Evolutionary conservation across 2,113 vertebrate genomes (phyloP).

Genomic region (Takifugu bimaculatus): DNA sequence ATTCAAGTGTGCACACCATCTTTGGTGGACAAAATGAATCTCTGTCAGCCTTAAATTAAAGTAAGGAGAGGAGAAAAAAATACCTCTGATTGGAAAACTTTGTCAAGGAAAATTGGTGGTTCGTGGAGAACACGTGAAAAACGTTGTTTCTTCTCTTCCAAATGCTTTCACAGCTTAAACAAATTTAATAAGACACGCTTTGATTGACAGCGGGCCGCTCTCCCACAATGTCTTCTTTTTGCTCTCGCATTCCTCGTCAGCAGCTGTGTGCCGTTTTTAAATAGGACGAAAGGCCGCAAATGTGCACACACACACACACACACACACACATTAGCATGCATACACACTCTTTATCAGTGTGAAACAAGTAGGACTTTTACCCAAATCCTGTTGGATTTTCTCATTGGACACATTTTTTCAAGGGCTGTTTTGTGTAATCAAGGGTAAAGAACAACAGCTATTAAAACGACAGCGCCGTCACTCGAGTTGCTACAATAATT

Average conservation of each 20-base stretch:
- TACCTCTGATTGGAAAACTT: slow-evolving; percentile 43
- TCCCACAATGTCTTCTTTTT: slow-evolving; percentile 74
- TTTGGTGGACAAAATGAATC: slow-evolving; percentile 10
- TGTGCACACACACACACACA: slow-evolving; percentile 26
- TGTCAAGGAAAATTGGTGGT: slow-evolving; percentile 36
- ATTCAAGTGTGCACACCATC: too few species aligned
- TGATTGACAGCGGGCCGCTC: slow-evolving; percentile 69
- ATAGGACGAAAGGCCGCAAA: slow-evolving; percentile 56
- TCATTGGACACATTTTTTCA: too few species aligned
- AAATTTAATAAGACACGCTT: slow-evolving; percentile 67
- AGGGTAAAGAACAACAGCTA: too few species aligned
- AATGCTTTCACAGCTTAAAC: slow-evolving; percentile 76
- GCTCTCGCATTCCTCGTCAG: slow-evolving; percentile 68
- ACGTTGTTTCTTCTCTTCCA: slow-evolving; percentile 61
- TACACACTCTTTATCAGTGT: slow-evolving; percentile 27
- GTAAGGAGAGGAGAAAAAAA: slow-evolving; percentile 20
- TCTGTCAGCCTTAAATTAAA: slow-evolving; percentile 33
- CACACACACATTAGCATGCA: slow-evolving; percentile 27
- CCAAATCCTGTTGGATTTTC: slow-evolving; percentile 11
- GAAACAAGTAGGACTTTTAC: slow-evolving; percentile 66
- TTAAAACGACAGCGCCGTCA: too few species aligned
- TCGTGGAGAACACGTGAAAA: slow-evolving; percentile 48
- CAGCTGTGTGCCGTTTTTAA: slow-evolving; percentile 61
- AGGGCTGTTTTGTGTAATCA: too few species aligned
- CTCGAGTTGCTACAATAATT: too few species aligned